Conservation (phyloP, 2,797 vertebrate genomes). For the Saxicola maurus region DNA sequence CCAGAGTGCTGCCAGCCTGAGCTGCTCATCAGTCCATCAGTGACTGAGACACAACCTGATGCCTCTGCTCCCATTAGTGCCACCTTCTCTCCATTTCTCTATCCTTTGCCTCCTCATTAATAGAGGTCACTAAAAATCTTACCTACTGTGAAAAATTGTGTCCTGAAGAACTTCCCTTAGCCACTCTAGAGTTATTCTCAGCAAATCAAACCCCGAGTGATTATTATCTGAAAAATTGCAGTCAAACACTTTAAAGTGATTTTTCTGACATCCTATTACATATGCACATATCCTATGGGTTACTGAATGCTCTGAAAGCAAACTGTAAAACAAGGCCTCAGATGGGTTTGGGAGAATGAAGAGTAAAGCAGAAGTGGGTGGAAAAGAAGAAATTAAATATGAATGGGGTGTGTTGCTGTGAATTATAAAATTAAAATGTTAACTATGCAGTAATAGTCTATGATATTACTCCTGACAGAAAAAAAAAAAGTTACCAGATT, state of each 20-base stretch:
- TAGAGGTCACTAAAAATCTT: constrained; percentile 15
- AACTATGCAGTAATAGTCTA: not conserved
- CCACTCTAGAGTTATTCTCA: not conserved
- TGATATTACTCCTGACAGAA: not conserved
- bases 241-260: not conserved
- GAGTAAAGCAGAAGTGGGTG: constrained; percentile 7
- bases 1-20: constrained; percentile 66
- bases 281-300: not conserved
- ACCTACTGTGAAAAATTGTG: not conserved
- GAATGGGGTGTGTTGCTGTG: not conserved
- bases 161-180: not conserved
- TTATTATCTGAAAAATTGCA: constrained; percentile 17
- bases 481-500: not conserved
- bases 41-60: constrained; percentile 71
- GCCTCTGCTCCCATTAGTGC: constrained; percentile 32
- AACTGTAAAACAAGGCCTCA: not conserved
- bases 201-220: not conserved
- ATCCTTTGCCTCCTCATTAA: constrained; percentile 7
- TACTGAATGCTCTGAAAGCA: not conserved
- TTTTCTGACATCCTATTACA: not conserved
- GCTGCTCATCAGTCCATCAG: constrained; percentile 63
- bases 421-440: constrained; percentile 33
- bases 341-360: constrained; percentile 19
- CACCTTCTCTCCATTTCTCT: not conserved
- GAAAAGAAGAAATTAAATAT: constrained; percentile 23